Evolutionary conservation across 2,888 invertebrate genomes (phyloP), one percentile per base, ranked within the genome.

Genomic region (Panorpa germanica): DNA sequence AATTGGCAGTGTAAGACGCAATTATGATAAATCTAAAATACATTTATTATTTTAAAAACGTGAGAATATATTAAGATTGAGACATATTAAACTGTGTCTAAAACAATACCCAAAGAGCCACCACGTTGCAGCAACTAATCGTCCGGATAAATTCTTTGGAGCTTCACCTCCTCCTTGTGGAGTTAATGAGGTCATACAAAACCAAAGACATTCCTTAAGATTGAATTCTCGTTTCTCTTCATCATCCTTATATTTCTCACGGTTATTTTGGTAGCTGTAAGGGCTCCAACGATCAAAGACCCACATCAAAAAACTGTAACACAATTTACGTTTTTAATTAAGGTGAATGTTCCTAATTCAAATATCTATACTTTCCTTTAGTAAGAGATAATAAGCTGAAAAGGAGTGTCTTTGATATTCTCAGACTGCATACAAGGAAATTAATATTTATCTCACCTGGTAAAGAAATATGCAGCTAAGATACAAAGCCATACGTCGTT

Each of bases 401-500:
- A n/a, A n/a, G n/a, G n/a, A n/a, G n/a, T n/a, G n/a, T n/a, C n/a
- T n/a, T n/a, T n/a, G n/a, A n/a, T n/a, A n/a, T n/a, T n/a, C n/a
- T n/a, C n/a, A n/a, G n/a, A n/a, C n/a, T n/a, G n/a, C n/a, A n/a
- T n/a, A n/a, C n/a, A n/a, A n/a, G n/a, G n/a, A n/a, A n/a, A n/a
- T n/a, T n/a, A n/a, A n/a, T n/a, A n/a, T n/a, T n/a, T 18, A 9
- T 3, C 47, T 45, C 52, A 75, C 76, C 80, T 82, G 30, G 93
- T 93, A 53, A 91, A 85, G 53, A 91, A 82, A 52, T 93, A 93
- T 1, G 91, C 90, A 2, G 78, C 90, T 38, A 91, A 61, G 47
- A 96, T 95, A 43, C 91, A 93, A 16, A 88, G 64, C 96, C 96
- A 96, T 7, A 96, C 96, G 42, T 88, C 85, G 42, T 81, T 81